Evolutionary conservation across 2,113 vertebrate genomes (phyloP).

Genomic region (Cephalophus harveyi): DNA sequence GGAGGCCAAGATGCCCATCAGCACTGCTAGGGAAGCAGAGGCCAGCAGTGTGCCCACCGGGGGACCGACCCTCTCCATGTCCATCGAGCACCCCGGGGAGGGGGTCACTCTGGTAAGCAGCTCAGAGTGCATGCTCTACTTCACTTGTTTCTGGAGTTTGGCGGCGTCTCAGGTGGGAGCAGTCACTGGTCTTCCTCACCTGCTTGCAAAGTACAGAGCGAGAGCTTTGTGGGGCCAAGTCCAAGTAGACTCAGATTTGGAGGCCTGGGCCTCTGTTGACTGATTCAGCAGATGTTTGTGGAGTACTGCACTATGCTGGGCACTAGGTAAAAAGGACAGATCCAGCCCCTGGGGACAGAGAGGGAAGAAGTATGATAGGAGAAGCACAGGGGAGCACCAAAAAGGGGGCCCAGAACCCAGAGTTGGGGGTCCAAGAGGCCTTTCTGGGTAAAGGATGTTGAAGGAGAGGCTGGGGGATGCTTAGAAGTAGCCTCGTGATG

Average conservation of each 20-base stretch:
- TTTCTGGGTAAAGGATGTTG: no score
- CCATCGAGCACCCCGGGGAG: neutral
- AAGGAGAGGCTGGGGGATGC: no score
- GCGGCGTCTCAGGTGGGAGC: neutral
- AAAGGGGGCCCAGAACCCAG: neutral
- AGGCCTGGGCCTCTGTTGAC: neutral
- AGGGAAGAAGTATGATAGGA: neutral
- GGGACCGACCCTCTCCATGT: neutral
- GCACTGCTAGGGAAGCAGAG: neutral
- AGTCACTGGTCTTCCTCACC: neutral
- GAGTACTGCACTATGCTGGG: fast-evolving
- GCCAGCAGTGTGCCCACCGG: neutral
- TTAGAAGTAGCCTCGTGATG: no score
- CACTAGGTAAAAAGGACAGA: neutral
- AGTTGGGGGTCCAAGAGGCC: no score
- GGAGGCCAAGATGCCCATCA: neutral
- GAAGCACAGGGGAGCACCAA: neutral
- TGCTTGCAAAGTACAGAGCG: neutral
- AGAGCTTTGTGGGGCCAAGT: neutral
- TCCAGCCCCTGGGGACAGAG: neutral
- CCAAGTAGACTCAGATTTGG: neutral
- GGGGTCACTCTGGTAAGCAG: conserved; percentile 8
- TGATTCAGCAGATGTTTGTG: neutral
- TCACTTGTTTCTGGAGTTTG: neutral
- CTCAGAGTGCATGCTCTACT: neutral